phyloP scores from a whole-genome alignment of 2,797 vertebrate genomes.

The Falco rusticolus region DNA sequence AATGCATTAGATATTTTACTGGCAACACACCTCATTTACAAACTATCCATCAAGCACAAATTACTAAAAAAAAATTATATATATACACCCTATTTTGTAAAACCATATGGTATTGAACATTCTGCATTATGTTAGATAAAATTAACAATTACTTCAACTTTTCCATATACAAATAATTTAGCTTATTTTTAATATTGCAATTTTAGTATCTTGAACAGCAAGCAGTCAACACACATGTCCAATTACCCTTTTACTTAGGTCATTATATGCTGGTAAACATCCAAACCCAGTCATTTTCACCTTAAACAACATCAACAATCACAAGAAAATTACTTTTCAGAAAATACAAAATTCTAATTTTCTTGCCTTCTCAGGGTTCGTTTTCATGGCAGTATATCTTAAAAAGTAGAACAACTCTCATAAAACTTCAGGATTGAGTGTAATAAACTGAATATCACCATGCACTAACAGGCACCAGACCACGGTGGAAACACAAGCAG shows the following conservation, averaged over 20 bases:
- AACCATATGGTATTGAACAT: neutral
- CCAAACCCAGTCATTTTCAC: neutral
- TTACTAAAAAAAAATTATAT: neutral
- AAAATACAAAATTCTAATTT: slow-evolving; percentile 26
- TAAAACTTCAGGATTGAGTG: neutral
- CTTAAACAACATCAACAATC: slow-evolving; percentile 8
- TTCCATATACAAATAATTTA: slow-evolving; percentile 41
- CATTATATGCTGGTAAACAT: slow-evolving; percentile 26
- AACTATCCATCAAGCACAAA: slow-evolving; percentile 41
- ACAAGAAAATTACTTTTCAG: slow-evolving; percentile 10
- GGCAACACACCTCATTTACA: slow-evolving; percentile 50
- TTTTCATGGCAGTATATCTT: neutral
- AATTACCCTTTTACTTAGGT: slow-evolving; percentile 44
- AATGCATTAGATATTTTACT: slow-evolving; percentile 61
- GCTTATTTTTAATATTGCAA: slow-evolving; percentile 11
- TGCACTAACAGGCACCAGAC: neutral
- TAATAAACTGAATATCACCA: neutral
- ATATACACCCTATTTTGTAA: neutral
- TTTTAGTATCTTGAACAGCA: slow-evolving; percentile 22
- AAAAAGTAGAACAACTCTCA: neutral
- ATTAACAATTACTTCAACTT: slow-evolving; percentile 25
- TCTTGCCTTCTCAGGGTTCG: neutral
- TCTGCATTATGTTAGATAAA: slow-evolving; percentile 32
- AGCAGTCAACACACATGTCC: neutral
- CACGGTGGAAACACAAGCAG: neutral